These are phyloP conservation scores for Drosophila repleta DNA, from an alignment of 1,140 invertebrate species.

Conservation along the genomic window DNA sequence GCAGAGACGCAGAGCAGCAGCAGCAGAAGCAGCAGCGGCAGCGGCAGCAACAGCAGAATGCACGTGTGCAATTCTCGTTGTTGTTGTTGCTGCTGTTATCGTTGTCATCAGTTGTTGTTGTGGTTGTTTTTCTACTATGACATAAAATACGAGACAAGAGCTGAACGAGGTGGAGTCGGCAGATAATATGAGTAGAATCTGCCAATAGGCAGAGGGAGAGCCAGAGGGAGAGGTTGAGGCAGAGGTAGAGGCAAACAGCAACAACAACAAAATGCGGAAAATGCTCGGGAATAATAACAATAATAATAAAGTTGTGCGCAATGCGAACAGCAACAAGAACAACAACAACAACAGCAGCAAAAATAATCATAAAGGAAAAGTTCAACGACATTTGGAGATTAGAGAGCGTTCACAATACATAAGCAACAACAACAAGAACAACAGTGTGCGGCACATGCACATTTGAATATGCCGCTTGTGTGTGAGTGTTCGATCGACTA, in stretches of 20 bases:
- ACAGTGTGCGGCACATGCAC: constrained; percentile 45
- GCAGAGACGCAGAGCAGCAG: constrained; percentile 50
- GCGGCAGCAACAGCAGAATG: constrained; percentile 56
- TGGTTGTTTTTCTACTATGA: constrained; percentile 59
- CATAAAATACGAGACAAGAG: constrained; percentile 54
- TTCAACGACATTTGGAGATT: constrained; percentile 78
- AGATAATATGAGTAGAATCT: constrained; percentile 33
- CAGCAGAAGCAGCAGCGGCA: constrained; percentile 21
- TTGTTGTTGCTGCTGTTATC: constrained; percentile 61
- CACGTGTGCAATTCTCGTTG: constrained; percentile 69
- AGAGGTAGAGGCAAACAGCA: constrained; percentile 34
- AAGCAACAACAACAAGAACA: constrained; percentile 33
- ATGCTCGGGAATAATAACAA: constrained; percentile 66
- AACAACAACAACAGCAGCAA: neutral
- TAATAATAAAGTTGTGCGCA: constrained; percentile 71
- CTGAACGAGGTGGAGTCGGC: constrained; percentile 15
- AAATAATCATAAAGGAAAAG: constrained; percentile 32
- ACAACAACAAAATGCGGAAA: constrained; percentile 54
- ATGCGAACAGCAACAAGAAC: constrained; percentile 1
- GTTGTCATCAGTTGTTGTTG: constrained; percentile 68
- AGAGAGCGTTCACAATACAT: constrained; percentile 61
- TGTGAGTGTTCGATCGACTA: constrained; percentile 16
- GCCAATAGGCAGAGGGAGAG: constrained; percentile 5
- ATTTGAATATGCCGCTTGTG: constrained; percentile 61
- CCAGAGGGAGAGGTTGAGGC: constrained; percentile 8